Evolutionary conservation across 2,888 invertebrate species (phyloP), one percentile per base, ranked within the genome.

Genomic region (Philopedon plagiatum): DNA sequence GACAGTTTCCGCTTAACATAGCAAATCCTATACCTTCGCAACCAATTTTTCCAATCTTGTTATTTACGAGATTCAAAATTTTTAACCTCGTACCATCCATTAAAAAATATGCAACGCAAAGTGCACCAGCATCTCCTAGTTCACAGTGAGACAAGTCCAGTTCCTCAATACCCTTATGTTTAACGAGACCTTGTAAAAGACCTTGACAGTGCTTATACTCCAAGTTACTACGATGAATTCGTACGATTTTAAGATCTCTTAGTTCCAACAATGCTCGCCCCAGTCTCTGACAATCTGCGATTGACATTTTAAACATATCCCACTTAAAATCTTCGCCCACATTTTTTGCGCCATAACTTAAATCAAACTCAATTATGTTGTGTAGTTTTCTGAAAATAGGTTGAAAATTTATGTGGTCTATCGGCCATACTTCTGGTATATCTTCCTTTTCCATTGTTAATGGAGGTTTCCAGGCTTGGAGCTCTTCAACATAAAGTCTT

Each of bases 71-170:
- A 70, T 87, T 85, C 0, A 91, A 82, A 61, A 83, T 81, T 77
- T 85, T 87, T 19, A 90, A 78, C 41, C 85, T 86, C 8, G 83
- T 84, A 77, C 89, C 89, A 8, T 86, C 76, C 34, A 77, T 84
- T 61, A 89, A 86, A 71, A 90, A 85, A 75, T 90, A 90, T 0
- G 90, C 91, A 1, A 92, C 83, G 15, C 91, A 91, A 67, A 90
- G 86, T 78, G 91, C 90, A 0, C 91, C 92, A 51, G 86, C 86
- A 80, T 91, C 88, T 1, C 87, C 88, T 57, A 92, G 89, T 76
- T 88, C 87, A 80, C 91, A 92, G 80, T 91, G 89, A 71, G 91
- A 91, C 57, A 92, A 88, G 81, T 91, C 90, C 32, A 92, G 79
- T 78, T 90, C 90, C 74, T 88, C 86, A 29, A 91, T 83, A 76